phyloP scores from a whole-genome alignment of 1,140 invertebrate genomes.

The Dendroctonus ponderosae region DNA sequence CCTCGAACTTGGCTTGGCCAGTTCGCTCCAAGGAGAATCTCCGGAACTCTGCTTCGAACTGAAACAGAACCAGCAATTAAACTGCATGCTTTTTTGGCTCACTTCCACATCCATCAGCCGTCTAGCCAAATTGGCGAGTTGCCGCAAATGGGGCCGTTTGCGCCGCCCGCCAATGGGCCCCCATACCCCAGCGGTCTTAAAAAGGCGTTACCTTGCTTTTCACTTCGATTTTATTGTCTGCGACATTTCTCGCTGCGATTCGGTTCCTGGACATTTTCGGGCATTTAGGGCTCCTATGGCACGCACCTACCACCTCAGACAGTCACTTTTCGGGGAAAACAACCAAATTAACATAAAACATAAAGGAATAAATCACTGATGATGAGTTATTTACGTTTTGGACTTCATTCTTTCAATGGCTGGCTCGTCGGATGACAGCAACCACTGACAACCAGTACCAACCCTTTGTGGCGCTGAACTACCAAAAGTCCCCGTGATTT shows the following conservation, averaged over 20 bases:
- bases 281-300: slow-evolving; percentile 21
- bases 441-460: too few relatives aligned
- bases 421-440: not conserved
- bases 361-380: slow-evolving; percentile 34
- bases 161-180: not conserved
- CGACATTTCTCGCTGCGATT: slow-evolving; percentile 56
- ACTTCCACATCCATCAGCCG: slow-evolving; percentile 10
- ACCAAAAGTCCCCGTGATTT: too few relatives aligned
- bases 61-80: slow-evolving; percentile 46
- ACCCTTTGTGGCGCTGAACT: too few relatives aligned
- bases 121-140: slow-evolving; percentile 23
- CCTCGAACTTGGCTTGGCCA: slow-evolving; percentile 75
- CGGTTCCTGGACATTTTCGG: slow-evolving; percentile 67
- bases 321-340: slow-evolving; percentile 4
- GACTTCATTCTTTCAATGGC: slow-evolving; percentile 33
- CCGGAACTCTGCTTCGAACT: slow-evolving; percentile 98
- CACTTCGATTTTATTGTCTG: slow-evolving; percentile 65
- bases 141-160: not conserved
- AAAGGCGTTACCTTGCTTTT: slow-evolving; percentile 65
- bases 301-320: slow-evolving; percentile 1
- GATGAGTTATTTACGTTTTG: slow-evolving; percentile 42
- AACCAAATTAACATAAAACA: slow-evolving; percentile 38
- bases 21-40: slow-evolving; percentile 83
- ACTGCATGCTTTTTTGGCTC: slow-evolving; percentile 28
- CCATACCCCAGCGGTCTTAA: slow-evolving; percentile 1